Evolutionary conservation across 2,797 vertebrate genomes (phyloP), one percentile per base, ranked within the genome.

Genomic region (Manis crassicaudata): DNA sequence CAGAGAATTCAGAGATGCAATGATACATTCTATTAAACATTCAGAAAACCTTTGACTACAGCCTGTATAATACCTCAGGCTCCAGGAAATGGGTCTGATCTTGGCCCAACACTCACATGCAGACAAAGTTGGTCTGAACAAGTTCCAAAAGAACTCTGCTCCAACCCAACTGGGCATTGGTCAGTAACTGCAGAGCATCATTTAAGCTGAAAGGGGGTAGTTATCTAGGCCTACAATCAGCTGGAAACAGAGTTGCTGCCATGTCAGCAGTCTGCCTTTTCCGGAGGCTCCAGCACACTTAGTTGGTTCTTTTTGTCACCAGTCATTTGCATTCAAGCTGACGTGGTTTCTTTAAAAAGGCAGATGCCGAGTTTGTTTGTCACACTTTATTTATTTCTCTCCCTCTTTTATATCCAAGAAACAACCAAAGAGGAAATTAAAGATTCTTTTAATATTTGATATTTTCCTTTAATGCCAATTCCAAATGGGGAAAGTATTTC

Each of bases 211-310:
- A 98, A 98, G 98, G 97, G 98, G 98, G 97, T 98, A 98, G 98
- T 98, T 98, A 98, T 98, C 98, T 97, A 95, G 97, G 98, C 98
- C 98, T 98, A 95, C 98, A 98, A 98, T 99, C 98, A 98, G 98
- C 98, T 98, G 97, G 97, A 98, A 97, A 96, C 88, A 40, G 92
- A 76, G 97, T 90, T 92, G 97, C 97, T 98, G 98, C 98, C 94
- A 82, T 96, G 98, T 99, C 98, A 99, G 98, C 98, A 96, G 97
- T 98, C 95, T 97, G 95, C 85, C 97, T 97, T 94, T 98, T 97
- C 98, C 97, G 83, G 96, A 98, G 97, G 92, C 98, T 96, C 80
- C 90, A 0, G 96, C 84, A 96, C 94, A 90, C 85, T 96, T 96
- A 98, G 98, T 98, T 98, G 98, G 98, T 98, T 98, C 65, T 62